These are phyloP conservation scores for Luehdorfia chinensis DNA, from an alignment of 1,140 invertebrate genomes.

Conservation along the genomic window DNA sequence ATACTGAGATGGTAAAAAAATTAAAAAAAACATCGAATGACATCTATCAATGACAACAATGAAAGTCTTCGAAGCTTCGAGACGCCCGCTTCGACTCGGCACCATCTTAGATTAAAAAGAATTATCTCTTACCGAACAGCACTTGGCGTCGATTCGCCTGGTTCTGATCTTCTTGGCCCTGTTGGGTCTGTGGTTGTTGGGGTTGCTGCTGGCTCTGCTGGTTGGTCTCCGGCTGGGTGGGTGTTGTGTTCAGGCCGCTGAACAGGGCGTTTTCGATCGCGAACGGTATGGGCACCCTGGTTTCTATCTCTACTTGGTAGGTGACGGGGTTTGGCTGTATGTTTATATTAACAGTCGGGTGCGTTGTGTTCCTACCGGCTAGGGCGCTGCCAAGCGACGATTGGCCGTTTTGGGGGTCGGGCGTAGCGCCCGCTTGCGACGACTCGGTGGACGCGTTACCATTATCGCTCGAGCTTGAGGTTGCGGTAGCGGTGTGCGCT, in stretches of 20 bases:
- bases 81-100: too few species aligned
- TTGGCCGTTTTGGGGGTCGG: conserved; percentile 6
- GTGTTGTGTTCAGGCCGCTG: conserved; percentile 25
- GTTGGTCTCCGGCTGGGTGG: conserved; percentile 12
- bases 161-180: background rate
- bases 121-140: conserved; percentile 26
- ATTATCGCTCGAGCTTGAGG: background rate
- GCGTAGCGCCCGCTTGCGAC: conserved; percentile 5
- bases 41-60: too few species aligned
- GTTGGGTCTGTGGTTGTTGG: conserved; percentile 11
- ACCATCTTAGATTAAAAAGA: background rate
- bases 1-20: too few species aligned
- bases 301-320: conserved; percentile 53
- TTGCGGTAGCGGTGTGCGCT: too few species aligned
- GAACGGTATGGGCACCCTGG: conserved; percentile 39
- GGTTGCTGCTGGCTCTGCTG: conserved; percentile 1
- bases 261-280: conserved; percentile 33
- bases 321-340: conserved; percentile 44
- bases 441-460: background rate
- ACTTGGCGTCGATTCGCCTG: conserved; percentile 23
- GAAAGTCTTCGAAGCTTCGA: too few species aligned
- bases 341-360: conserved; percentile 38
- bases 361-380: background rate
- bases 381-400: background rate
- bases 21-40: too few species aligned